These are phyloP conservation scores for Crotalus helleri DNA, from an alignment of 2,113 vertebrate genomes.

Conservation along the genomic window DNA sequence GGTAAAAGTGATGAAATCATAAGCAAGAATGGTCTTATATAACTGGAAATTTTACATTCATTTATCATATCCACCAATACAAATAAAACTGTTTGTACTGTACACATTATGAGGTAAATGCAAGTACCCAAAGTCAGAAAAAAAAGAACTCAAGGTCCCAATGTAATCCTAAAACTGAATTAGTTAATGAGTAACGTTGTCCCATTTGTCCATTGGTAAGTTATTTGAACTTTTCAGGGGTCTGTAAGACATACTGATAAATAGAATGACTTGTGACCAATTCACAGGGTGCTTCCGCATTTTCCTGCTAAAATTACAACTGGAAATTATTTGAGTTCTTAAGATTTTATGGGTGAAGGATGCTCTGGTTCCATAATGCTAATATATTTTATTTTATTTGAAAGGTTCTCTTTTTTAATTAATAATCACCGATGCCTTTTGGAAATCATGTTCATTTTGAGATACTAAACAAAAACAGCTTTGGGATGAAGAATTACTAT, in stretches of 20 bases:
- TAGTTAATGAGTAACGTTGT: conserved; percentile 23
- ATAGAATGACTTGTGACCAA: not conserved
- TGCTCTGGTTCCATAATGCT: not conserved
- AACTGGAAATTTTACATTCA: not conserved
- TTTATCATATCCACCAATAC: not conserved
- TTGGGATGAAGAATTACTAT: not conserved
- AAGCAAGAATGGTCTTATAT: not conserved
- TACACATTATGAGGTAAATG: conserved; percentile 9
- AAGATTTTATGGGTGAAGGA: not conserved
- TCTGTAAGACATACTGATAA: not conserved
- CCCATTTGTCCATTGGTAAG: conserved; percentile 2
- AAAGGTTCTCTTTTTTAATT: not conserved
- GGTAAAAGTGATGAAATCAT: not conserved
- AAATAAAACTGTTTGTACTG: conserved; percentile 23
- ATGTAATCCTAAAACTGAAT: conserved; percentile 1
- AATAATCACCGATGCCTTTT: not conserved
- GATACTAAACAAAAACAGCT: not conserved
- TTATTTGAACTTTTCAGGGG: conserved; percentile 11
- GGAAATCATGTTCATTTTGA: not conserved
- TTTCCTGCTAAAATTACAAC: not conserved
- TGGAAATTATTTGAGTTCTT: not conserved
- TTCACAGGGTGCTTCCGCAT: not conserved
- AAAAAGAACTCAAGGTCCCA: conserved; percentile 15
- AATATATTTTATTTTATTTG: not conserved
- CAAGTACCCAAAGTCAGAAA: not conserved